Evolutionary conservation across 2,797 vertebrate genomes (phyloP), one percentile per base, ranked within the genome.

Genomic region (Podargus strigoides): DNA sequence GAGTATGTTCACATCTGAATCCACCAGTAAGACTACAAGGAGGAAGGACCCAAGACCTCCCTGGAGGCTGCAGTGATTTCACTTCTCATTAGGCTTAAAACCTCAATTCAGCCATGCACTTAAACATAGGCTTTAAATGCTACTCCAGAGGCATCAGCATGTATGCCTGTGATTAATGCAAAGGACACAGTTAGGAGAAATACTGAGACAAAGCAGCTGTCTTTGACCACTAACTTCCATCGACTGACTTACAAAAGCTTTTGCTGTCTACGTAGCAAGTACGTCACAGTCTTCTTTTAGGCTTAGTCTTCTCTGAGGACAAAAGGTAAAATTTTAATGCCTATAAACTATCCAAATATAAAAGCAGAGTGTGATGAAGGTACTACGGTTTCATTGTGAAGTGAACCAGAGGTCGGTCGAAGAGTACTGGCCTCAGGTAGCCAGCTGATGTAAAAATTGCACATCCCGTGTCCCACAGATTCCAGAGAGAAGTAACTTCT

Each of bases 351-450:
- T 39, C 37, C 44, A 24, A 73, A 19, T 62, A 84, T 67, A 86
- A 93, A 93, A 88, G 59, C 70, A 90, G 75, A 94, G 83, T 85
- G 63, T 83, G 80, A 86, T 59, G 80, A 76, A 90, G 55, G 66
- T 47, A 62, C 68, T 69, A 7, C 50, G 74, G 34, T 73, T 81
- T 86, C 83, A 82, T 63, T 84, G 74, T 68, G 49, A 86, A 66
- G 63, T 60, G 60, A 91, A 90, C 41, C 41, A 53, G 59, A 60
- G 44, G 63, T 90, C 47, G 70, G 87, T 50, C 76, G 67, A 6
- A 73, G 64, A 74, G 32, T 4, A 34, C 59, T 84, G 79, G 66
- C 59, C 67, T 89, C 50, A 74, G 18, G 34, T 47, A 62, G 32
- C 30, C 36, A 74, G 49, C 14, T 78, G 60, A 86, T 58, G 47